phyloP scores from a whole-genome alignment of 2,113 vertebrate species.

The Corythaeola cristata region DNA sequence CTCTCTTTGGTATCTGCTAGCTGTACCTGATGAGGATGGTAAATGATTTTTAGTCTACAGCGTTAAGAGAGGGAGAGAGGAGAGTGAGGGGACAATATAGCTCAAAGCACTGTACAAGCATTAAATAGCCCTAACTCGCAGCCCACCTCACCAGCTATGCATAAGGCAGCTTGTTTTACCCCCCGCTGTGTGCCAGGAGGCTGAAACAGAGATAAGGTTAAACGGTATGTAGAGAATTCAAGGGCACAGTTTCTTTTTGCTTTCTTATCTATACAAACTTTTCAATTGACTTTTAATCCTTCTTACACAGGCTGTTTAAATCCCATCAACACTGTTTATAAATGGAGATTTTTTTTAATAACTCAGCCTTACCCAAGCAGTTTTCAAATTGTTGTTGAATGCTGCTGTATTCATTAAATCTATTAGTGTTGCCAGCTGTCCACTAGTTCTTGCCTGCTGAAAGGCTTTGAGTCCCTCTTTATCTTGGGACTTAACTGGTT shows the following conservation, averaged over 20 bases:
- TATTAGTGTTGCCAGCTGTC: background rate
- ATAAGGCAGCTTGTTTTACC: background rate
- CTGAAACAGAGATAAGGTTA: background rate
- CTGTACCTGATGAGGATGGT: background rate
- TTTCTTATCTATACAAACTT: slow-evolving; percentile 28
- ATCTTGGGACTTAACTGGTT: background rate
- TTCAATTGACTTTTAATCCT: slow-evolving; percentile 40
- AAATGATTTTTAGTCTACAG: background rate
- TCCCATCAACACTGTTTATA: slow-evolving; percentile 22
- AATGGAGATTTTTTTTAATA: slow-evolving; percentile 12
- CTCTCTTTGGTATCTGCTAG: background rate
- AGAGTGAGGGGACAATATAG: background rate
- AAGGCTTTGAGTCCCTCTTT: background rate
- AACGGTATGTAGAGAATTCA: slow-evolving; percentile 4
- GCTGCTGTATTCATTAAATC: slow-evolving; percentile 18
- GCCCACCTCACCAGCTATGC: background rate
- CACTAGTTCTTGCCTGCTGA: background rate
- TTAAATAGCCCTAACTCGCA: background rate
- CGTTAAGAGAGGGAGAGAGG: background rate
- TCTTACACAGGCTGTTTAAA: slow-evolving; percentile 1
- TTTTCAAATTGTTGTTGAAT: slow-evolving; percentile 17
- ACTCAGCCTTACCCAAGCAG: background rate
- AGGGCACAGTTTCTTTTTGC: slow-evolving; percentile 30
- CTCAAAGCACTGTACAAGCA: background rate
- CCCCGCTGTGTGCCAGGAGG: background rate